Conservation (phyloP, 2,888 invertebrate genomes). For the Pasiphila rectangulata region DNA sequence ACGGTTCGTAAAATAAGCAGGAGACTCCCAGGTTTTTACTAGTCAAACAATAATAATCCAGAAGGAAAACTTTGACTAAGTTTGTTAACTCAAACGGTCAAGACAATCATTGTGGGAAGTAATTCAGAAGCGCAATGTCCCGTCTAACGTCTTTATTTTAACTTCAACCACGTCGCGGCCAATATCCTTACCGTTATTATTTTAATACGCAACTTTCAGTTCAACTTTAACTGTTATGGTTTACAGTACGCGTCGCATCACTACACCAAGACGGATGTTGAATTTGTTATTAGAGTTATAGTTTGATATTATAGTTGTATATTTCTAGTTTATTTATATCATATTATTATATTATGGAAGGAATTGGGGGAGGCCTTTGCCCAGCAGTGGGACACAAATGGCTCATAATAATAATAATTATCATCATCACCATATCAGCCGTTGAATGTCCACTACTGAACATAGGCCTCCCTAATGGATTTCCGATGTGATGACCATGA, state of each 20-base stretch:
- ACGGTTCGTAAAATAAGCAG: too few relatives aligned
- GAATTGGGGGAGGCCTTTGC: too few relatives aligned
- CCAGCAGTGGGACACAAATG: too few relatives aligned
- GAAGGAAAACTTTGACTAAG: conserved; percentile 12
- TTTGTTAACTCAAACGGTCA: conserved; percentile 19
- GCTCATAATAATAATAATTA: too few relatives aligned
- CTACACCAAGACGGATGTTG: background rate
- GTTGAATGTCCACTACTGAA: too few relatives aligned
- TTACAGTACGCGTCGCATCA: conserved; percentile 27
- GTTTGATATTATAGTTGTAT: background rate
- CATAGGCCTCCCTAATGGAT: too few relatives aligned
- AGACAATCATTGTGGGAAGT: conserved; percentile 27
- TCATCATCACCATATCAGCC: too few relatives aligned
- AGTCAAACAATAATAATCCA: conserved; percentile 4
- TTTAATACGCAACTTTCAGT: conserved; percentile 35
- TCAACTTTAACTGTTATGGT: conserved; percentile 35
- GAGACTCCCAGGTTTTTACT: background rate
- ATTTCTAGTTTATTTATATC: too few relatives aligned
- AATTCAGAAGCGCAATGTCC: conserved; percentile 18
- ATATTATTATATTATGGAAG: too few relatives aligned
- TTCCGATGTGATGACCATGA: too few relatives aligned
- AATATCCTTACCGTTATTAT: conserved; percentile 57
- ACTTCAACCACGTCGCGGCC: conserved; percentile 67
- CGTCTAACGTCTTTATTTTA: conserved; percentile 60
- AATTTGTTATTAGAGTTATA: background rate